These are phyloP conservation scores for Labia minor DNA, from an alignment of 2,888 invertebrate genomes.

Conservation along the genomic window DNA sequence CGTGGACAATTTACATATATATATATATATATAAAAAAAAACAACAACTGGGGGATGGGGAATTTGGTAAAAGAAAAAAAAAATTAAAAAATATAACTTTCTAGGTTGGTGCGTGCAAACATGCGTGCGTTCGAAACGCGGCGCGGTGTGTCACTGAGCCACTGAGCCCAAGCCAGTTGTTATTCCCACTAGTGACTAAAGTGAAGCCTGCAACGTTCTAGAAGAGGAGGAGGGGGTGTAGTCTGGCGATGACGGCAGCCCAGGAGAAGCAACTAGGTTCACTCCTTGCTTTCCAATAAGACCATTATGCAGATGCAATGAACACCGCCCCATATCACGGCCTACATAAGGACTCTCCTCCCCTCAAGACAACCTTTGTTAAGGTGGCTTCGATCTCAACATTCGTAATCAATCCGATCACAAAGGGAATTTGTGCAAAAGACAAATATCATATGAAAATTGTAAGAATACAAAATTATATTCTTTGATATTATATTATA, in stretches of 20 bases:
- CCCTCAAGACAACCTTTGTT: neutral
- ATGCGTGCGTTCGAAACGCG: neutral
- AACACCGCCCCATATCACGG: neutral
- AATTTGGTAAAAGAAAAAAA: too few relatives aligned
- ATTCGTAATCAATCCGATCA: too few relatives aligned
- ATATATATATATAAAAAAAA: constrained; percentile 1
- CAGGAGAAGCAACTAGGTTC: neutral
- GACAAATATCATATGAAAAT: too few relatives aligned
- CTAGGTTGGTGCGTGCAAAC: neutral
- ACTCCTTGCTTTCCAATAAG: neutral
- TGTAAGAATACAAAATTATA: too few relatives aligned
- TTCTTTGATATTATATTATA: too few relatives aligned
- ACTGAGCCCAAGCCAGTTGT: constrained; percentile 7
- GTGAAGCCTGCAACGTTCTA: neutral
- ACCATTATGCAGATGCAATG: constrained; percentile 2
- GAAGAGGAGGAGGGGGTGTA: neutral
- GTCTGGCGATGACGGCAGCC: neutral
- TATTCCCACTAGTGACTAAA: neutral
- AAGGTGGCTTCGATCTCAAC: neutral
- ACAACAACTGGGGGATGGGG: constrained; percentile 16
- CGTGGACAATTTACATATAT: neutral
- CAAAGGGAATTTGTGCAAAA: too few relatives aligned
- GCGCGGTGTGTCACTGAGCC: constrained; percentile 13
- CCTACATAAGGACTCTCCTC: neutral
- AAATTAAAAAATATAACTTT: neutral